Evolutionary conservation across 2,888 invertebrate genomes (phyloP), one percentile per base, ranked within the genome.

Genomic region (Podotricha telesiphe): DNA sequence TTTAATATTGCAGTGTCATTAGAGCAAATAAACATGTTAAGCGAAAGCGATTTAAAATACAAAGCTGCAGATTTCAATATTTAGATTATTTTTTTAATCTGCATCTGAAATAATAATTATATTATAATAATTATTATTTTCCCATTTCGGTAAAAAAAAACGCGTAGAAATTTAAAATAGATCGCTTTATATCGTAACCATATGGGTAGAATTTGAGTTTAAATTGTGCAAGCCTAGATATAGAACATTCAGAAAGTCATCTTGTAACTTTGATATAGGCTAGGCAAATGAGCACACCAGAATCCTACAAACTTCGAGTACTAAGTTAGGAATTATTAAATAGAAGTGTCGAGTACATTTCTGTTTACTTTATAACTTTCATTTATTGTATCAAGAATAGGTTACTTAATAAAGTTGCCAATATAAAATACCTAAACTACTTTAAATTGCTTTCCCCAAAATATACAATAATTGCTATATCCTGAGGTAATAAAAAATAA

Each of bases 231-330:
- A 19, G 11, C 1, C 10, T 11, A 13, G 20, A 58, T 58, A n/a
- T 58, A 20, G 10, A 22, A 20, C 15, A n/a, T 59, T 22, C n/a
- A 59, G 42, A 59, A 42, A 59, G 42, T 45, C 22, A 22, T 10
- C 20, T 58, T 58, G 10, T 4, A 58, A 42, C 20, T 22, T 58
- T 42, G 10, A 42, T n/a, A 45, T 42, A 42, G 58, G 15, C 42
- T 42, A 22, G 10, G 4, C 17, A 8, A 20, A 40, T 17, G 19
- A 37, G 1, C 19, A 22, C 8, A 7, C 20, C 15, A 15, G 58
- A 58, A 4, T 5, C 40, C 40, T 15, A 59, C 40, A 11, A 42
- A 59, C 42, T 22, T 59, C 47, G 8, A n/a, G 17, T 53, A 17
- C 17, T 34, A 48, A 34, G 17, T 62, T 48, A 17, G 34, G 13